Conservation (phyloP, 2,113 vertebrate species). For the Strigops habroptila region DNA sequence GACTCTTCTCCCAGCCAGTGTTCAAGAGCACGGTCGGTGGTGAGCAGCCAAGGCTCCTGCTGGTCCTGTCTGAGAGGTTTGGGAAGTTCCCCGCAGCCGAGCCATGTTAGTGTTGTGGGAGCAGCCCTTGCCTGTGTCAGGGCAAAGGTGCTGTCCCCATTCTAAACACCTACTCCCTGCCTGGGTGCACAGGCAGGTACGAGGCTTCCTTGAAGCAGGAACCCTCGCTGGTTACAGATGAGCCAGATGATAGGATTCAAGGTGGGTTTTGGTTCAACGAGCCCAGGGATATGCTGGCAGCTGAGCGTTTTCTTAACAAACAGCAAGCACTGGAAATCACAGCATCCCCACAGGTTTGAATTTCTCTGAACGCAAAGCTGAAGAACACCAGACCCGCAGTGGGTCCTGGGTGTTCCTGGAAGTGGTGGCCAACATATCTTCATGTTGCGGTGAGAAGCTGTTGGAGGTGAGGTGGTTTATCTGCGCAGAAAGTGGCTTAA, state of each 20-base stretch:
- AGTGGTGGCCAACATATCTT: neutral
- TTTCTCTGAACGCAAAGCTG: neutral
- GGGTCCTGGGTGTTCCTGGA: neutral
- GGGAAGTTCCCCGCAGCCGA: neutral
- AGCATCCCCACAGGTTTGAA: neutral
- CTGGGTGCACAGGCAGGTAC: fast-evolving
- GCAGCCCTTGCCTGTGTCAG: neutral
- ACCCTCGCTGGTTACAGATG: neutral
- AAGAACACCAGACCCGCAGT: neutral
- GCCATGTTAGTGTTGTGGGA: fast-evolving
- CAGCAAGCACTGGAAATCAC: fast-evolving
- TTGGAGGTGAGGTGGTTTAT: neutral
- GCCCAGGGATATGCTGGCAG: neutral
- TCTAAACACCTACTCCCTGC: neutral
- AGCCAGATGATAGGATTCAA: neutral
- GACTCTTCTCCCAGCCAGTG: neutral
- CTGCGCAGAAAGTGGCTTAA: neutral
- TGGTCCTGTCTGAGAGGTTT: neutral
- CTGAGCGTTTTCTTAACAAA: neutral
- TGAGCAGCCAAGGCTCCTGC: neutral
- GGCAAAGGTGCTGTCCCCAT: neutral
- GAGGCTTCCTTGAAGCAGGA: neutral
- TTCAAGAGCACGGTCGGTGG: neutral
- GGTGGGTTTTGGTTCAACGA: neutral
- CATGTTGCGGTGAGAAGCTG: fast-evolving